phyloP scores from a whole-genome alignment of 2,888 invertebrate genomes.

The Epinotia demarniana region DNA sequence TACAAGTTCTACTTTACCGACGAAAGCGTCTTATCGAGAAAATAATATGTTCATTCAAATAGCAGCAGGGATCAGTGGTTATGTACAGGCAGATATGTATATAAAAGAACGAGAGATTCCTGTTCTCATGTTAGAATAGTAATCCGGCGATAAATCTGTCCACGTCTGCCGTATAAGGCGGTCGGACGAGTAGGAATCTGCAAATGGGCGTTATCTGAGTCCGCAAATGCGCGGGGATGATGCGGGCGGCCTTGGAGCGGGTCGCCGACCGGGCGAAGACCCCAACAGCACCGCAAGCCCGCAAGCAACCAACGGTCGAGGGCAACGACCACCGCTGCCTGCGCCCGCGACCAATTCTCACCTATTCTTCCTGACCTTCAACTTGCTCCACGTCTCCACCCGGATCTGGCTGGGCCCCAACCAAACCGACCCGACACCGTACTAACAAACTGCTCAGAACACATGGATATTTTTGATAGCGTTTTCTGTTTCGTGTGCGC shows the following conservation, averaged over 20 bases:
- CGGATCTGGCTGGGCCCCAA: constrained; percentile 42
- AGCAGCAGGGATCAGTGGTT: not conserved
- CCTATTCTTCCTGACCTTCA: constrained; percentile 69
- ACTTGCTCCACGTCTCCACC: constrained; percentile 53
- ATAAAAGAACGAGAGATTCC: constrained; percentile 11
- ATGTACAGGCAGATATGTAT: constrained; percentile 7
- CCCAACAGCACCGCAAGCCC: constrained; percentile 77
- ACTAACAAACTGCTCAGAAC: constrained; percentile 4
- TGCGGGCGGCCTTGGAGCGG: constrained; percentile 82
- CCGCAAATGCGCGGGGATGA: constrained; percentile 77
- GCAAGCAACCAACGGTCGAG: constrained; percentile 81
- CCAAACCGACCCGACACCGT: constrained; percentile 8
- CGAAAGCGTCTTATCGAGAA: constrained; percentile 31
- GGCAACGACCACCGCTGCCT: constrained; percentile 80
- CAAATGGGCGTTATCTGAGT: constrained; percentile 71
- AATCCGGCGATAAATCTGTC: constrained; percentile 49
- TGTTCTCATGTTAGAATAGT: constrained; percentile 42
- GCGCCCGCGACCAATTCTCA: constrained; percentile 66
- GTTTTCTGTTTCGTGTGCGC: not conserved
- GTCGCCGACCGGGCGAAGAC: constrained; percentile 84
- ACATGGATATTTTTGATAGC: constrained; percentile 1
- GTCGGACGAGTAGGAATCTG: constrained; percentile 63
- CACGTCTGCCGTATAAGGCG: constrained; percentile 48
- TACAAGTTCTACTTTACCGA: constrained; percentile 34
- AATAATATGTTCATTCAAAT: constrained; percentile 23